These are phyloP conservation scores for Mastacembelus armatus DNA, from an alignment of 2,797 vertebrate species.

Conservation along the genomic window DNA sequence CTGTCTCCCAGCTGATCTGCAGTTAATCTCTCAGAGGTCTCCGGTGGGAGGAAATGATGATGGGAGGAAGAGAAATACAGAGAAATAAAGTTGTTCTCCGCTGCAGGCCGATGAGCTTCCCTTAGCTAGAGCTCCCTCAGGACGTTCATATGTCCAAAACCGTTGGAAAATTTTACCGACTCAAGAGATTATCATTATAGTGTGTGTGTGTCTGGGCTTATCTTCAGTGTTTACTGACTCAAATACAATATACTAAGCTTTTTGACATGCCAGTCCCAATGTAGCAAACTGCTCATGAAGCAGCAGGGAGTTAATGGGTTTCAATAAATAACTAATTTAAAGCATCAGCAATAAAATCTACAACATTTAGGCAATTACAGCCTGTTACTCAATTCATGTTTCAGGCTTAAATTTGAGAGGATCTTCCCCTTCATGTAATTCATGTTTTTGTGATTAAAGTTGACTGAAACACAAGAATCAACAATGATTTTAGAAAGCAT, in stretches of 20 bases:
- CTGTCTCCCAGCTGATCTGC: slow-evolving; percentile 67
- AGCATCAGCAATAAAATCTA: slow-evolving; percentile 30
- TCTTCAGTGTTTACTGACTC: slow-evolving; percentile 56
- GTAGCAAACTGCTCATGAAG: slow-evolving; percentile 15
- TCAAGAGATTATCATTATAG: slow-evolving; percentile 57
- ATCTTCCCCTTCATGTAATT: neutral
- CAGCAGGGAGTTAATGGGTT: slow-evolving; percentile 33
- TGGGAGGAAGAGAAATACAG: slow-evolving; percentile 47
- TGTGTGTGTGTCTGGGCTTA: slow-evolving; percentile 44
- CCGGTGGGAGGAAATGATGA: slow-evolving; percentile 70
- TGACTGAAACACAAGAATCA: slow-evolving; percentile 44
- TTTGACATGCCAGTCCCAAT: slow-evolving; percentile 52
- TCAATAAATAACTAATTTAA: slow-evolving; percentile 51
- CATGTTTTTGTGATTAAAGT: slow-evolving; percentile 23
- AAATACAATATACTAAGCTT: slow-evolving; percentile 41
- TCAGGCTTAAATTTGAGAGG: neutral
- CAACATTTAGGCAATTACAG: slow-evolving; percentile 15
- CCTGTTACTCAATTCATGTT: slow-evolving; percentile 16
- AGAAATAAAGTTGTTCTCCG: slow-evolving; percentile 60
- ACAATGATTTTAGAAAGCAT: slow-evolving; percentile 33
- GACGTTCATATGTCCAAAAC: slow-evolving; percentile 68
- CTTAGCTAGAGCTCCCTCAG: slow-evolving; percentile 49
- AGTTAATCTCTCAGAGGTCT: slow-evolving; percentile 67
- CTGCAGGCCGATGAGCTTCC: slow-evolving; percentile 61
- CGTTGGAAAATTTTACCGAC: slow-evolving; percentile 49